A percentile compares a stretch with the other conserved stretches of the same genome.
Conservation (phyloP, 2,113 vertebrate genomes). For the Jaculus jaculus region DNA sequence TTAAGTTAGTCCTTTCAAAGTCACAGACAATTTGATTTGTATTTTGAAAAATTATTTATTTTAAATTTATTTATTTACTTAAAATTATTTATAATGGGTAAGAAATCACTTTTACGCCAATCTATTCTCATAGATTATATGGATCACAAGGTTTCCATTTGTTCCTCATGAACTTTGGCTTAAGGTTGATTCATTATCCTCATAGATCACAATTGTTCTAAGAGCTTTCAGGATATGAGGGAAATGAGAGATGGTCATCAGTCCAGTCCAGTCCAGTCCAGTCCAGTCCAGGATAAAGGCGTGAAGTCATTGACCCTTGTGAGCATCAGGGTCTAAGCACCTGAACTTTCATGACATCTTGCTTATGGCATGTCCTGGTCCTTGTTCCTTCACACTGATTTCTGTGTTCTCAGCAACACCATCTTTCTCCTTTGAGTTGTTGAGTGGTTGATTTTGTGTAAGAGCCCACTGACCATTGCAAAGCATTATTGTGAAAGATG, state of each 20-base stretch:
- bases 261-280: background rate
- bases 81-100: background rate
- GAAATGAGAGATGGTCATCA: background rate
- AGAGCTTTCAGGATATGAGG: background rate
- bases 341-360: background rate
- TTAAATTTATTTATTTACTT: no score
- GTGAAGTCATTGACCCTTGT: background rate
- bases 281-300: background rate
- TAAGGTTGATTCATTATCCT: background rate
- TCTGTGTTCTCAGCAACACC: background rate
- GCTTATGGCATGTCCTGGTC: background rate
- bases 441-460: slow-evolving; percentile 36
- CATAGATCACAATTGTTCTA: background rate
- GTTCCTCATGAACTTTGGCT: background rate
- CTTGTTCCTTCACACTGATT: background rate
- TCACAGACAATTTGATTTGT: background rate
- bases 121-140: background rate
- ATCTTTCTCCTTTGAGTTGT: background rate
- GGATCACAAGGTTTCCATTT: background rate
- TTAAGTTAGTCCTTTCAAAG: slow-evolving; percentile 8
- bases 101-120: background rate
- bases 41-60: background rate
- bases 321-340: background rate
- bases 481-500: slow-evolving; percentile 32
- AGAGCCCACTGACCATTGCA: background rate